Percentiles rank a stretch among this genome's conserved stretches.
phyloP scores from a whole-genome alignment of 1,140 invertebrate genomes.

The Lepidurus apus region DNA sequence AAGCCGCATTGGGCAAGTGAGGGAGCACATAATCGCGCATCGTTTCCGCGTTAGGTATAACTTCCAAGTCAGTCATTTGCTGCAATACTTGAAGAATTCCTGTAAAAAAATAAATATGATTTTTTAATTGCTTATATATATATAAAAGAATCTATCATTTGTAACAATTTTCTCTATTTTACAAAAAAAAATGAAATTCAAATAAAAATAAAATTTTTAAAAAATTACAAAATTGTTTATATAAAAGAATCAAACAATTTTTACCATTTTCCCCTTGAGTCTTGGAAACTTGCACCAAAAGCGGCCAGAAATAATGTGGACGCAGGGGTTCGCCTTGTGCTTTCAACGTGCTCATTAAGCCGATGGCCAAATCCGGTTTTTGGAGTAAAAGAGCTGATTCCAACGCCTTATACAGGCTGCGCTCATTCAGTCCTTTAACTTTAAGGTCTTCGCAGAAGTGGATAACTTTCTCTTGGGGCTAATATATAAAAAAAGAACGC shows the following conservation, averaged over 20 bases:
- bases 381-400: conserved; percentile 55
- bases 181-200: no score
- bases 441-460: conserved; percentile 57
- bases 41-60: conserved; percentile 57
- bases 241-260: not conserved
- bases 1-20: conserved; percentile 44
- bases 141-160: no score
- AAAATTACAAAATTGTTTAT: no score
- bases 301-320: conserved; percentile 77
- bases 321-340: conserved; percentile 56
- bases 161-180: no score
- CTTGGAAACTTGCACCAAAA: conserved; percentile 51
- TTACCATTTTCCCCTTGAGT: not conserved
- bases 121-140: no score
- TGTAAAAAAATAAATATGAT: no score
- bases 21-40: conserved; percentile 66
- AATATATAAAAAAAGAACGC: conserved; percentile 38
- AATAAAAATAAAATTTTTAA: no score
- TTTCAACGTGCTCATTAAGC: conserved; percentile 57
- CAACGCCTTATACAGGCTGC: conserved; percentile 56
- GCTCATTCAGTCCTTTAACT: conserved; percentile 52
- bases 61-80: conserved; percentile 54
- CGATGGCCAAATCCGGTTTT: conserved; percentile 53
- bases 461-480: conserved; percentile 57
- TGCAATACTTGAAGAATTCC: conserved; percentile 51